phyloP scores from a whole-genome alignment of 2,113 vertebrate genomes.

The Megalops atlanticus region DNA sequence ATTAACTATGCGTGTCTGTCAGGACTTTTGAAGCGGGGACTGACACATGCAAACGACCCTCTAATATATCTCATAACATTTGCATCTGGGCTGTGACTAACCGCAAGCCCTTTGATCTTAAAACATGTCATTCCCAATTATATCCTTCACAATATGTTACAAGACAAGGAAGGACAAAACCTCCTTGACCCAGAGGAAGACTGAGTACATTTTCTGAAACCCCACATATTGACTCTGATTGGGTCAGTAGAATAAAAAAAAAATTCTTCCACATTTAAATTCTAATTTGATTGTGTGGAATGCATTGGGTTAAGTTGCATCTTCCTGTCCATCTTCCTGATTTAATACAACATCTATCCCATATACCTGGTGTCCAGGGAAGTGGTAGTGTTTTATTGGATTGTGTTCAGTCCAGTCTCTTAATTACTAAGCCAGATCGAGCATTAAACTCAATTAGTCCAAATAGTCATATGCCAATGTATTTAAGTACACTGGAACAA shows the following conservation, averaged over 20 bases:
- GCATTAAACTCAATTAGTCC: constrained; percentile 4
- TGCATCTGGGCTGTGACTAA: background rate
- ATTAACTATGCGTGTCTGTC: background rate
- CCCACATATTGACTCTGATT: background rate
- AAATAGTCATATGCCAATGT: background rate
- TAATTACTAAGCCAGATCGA: constrained; percentile 1
- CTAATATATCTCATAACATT: background rate
- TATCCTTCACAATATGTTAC: too few species aligned
- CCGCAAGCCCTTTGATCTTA: background rate
- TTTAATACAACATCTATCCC: background rate
- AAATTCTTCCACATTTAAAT: too few species aligned
- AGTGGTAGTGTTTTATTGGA: background rate
- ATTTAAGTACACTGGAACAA: background rate
- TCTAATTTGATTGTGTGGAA: too few species aligned
- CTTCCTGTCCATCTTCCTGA: too few species aligned
- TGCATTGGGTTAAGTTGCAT: too few species aligned
- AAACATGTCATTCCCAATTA: background rate
- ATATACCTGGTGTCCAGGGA: background rate
- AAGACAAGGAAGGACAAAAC: too few species aligned
- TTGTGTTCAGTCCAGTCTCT: background rate
- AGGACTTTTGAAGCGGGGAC: too few species aligned
- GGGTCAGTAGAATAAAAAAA: background rate
- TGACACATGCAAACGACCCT: background rate
- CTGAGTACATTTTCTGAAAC: background rate
- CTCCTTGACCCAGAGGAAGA: background rate